Conservation (phyloP, 2,113 vertebrate genomes). For the Crotalus helleri region DNA sequence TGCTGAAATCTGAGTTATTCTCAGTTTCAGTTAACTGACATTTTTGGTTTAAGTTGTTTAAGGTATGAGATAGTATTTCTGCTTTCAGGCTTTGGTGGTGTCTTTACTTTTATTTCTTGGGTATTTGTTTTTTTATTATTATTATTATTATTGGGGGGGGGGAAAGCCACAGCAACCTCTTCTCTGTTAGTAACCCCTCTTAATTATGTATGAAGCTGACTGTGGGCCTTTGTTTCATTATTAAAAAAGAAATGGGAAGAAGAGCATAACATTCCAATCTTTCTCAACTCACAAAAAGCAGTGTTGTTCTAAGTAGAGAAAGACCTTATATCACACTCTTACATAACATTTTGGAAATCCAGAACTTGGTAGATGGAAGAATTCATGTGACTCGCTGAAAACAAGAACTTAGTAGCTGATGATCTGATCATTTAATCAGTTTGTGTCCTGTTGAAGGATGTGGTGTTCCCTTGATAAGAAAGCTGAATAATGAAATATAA, state of each 20-base stretch:
- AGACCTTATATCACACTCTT: neutral
- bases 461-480: neutral
- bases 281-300: neutral
- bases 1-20: neutral
- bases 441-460: neutral
- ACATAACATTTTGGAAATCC: neutral
- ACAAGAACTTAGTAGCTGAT: neutral
- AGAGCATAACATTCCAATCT: neutral
- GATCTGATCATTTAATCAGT: neutral
- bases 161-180: neutral
- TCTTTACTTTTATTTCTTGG: neutral
- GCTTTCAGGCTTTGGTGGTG: neutral
- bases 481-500: neutral
- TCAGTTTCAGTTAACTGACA: neutral
- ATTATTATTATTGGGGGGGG: no score
- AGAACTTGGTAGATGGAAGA: neutral
- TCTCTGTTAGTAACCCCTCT: neutral
- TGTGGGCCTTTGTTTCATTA: neutral
- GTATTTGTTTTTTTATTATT: neutral
- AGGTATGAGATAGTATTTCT: neutral
- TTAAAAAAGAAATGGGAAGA: neutral
- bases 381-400: neutral
- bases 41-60: neutral
- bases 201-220: no score
- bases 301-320: neutral